A percentile compares a stretch with the other conserved stretches of the same genome.
These are phyloP conservation scores for Notechis scutatus DNA, from an alignment of 2,113 vertebrate species.

Conservation along the genomic window DNA sequence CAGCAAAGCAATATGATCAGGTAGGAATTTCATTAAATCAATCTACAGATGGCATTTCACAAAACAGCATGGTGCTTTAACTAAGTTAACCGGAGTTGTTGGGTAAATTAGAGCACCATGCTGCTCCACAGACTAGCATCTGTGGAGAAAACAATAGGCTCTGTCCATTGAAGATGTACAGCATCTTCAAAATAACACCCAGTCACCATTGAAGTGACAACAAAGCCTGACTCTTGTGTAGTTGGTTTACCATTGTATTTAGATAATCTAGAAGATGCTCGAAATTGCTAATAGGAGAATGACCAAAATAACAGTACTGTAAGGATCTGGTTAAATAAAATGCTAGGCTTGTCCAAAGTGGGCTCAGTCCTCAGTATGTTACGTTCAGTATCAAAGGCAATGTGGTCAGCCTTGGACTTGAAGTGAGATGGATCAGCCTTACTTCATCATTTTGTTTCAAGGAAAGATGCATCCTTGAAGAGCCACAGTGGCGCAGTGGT, in stretches of 20 bases:
- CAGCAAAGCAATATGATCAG: neutral
- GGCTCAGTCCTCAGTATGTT: neutral
- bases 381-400: neutral
- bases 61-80: neutral
- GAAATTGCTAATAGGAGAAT: neutral
- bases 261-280: neutral
- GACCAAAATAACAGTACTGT: neutral
- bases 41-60: neutral
- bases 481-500: no score
- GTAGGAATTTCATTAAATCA: neutral
- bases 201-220: neutral
- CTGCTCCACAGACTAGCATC: neutral
- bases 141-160: neutral
- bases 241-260: neutral
- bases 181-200: neutral
- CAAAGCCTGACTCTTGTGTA: neutral
- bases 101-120: neutral
- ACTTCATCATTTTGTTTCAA: neutral
- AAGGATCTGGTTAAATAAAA: neutral
- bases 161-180: neutral
- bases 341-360: neutral
- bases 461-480: neutral
- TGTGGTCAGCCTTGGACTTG: neutral
- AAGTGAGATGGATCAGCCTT: neutral
- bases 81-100: neutral